Conservation (phyloP, 1,140 invertebrate species). For the Anthonomus grandis region DNA sequence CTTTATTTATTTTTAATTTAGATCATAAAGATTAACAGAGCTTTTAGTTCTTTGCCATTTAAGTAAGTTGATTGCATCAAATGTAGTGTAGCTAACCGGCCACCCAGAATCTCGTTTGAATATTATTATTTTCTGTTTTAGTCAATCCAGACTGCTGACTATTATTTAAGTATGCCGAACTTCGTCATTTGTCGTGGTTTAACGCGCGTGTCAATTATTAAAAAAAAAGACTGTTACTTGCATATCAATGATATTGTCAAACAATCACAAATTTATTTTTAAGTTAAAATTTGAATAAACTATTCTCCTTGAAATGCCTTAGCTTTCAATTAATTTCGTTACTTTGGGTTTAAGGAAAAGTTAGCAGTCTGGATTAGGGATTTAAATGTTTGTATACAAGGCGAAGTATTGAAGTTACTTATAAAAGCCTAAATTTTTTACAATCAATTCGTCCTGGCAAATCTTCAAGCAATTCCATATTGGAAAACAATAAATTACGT, state of each 20-base stretch:
- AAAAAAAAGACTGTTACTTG: conserved; percentile 1
- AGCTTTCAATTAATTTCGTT: background rate
- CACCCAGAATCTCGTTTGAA: too few species aligned
- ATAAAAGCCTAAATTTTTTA: too few species aligned
- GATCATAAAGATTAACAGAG: background rate
- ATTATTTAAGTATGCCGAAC: background rate
- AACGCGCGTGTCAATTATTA: conserved; percentile 5
- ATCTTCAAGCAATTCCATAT: too few species aligned
- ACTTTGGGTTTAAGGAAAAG: background rate
- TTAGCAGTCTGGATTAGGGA: background rate
- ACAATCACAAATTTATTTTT: too few species aligned
- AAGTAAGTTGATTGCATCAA: conserved; percentile 2
- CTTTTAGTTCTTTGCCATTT: conserved; percentile 7
- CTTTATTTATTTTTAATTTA: background rate
- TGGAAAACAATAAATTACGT: too few species aligned
- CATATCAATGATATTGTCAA: too few species aligned
- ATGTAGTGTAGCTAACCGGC: conserved; percentile 1
- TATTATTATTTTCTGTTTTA: too few species aligned
- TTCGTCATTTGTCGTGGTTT: background rate
- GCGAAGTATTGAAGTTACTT: too few species aligned
- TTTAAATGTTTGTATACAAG: background rate
- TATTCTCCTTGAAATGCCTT: too few species aligned
- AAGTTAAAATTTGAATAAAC: too few species aligned
- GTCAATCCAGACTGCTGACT: too few species aligned
- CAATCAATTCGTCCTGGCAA: too few species aligned